Evolutionary conservation across 2,113 vertebrate species (phyloP).

Genomic region (Haemorhous mexicanus): DNA sequence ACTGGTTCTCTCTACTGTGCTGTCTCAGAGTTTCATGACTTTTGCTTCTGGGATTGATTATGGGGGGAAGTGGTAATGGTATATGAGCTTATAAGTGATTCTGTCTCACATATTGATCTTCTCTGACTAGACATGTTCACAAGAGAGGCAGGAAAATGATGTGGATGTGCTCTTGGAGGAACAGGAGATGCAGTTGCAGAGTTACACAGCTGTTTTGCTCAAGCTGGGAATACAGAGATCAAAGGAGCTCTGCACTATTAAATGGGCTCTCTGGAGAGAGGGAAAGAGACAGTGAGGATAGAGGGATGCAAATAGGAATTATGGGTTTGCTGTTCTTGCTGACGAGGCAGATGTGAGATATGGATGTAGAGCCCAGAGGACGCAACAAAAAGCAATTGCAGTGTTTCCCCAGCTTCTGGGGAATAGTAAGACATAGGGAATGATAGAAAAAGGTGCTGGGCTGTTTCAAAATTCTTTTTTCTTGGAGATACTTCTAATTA

Average conservation of each 20-base stretch:
- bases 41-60: background rate
- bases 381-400: background rate
- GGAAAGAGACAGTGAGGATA: background rate
- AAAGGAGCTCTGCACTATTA: background rate
- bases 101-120: background rate
- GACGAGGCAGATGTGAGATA: background rate
- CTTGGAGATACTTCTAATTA: background rate
- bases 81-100: background rate
- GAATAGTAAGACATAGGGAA: background rate
- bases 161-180: background rate
- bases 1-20: background rate
- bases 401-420: background rate
- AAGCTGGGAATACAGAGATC: background rate
- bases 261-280: background rate
- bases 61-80: background rate
- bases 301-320: background rate
- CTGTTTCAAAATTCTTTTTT: background rate
- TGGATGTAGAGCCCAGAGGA: background rate
- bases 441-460: background rate
- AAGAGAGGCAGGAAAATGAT: background rate
- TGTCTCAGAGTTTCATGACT: background rate
- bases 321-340: background rate
- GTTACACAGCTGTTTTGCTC: background rate
- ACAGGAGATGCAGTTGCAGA: background rate
- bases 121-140: background rate